A percentile compares a stretch with the other conserved stretches of the same genome.
Conservation (phyloP, 2,888 invertebrate species). For the Choreutis nemorana region DNA sequence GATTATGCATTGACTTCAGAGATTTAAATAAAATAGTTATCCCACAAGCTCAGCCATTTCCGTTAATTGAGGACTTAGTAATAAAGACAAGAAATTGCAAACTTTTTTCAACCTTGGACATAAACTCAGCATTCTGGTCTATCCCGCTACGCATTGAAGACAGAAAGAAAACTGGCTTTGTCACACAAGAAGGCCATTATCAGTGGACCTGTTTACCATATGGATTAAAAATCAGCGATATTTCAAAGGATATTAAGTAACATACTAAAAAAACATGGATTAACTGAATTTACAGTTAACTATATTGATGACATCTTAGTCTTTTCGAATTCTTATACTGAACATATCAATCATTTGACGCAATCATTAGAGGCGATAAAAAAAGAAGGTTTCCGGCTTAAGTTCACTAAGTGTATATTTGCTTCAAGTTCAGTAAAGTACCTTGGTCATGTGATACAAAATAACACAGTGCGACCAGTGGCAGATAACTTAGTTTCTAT, state of each 20-base stretch:
- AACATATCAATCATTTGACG: constrained; percentile 7
- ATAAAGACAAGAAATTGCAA: constrained; percentile 22
- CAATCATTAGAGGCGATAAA: too few species aligned
- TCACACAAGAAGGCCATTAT: constrained; percentile 17
- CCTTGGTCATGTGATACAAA: constrained; percentile 15
- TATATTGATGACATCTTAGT: constrained; percentile 5
- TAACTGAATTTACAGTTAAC: constrained; percentile 9
- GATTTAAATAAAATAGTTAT: constrained; percentile 15
- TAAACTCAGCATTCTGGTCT: constrained; percentile 34
- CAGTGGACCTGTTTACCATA: constrained; percentile 23
- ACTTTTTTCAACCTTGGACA: constrained; percentile 22
- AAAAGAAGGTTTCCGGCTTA: too few species aligned
- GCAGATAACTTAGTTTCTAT: constrained; percentile 14
- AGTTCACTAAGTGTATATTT: constrained; percentile 16
- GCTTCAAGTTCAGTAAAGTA: constrained; percentile 15
- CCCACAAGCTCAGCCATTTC: constrained; percentile 14
- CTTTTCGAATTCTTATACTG: constrained; percentile 9
- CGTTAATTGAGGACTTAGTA: constrained; percentile 22
- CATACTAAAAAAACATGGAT: constrained; percentile 15
- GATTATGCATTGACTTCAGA: constrained; percentile 17
- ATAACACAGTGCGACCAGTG: constrained; percentile 14
- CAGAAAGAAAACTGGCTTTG: constrained; percentile 18
- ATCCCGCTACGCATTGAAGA: constrained; percentile 22
- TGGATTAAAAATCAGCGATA: constrained; percentile 16
- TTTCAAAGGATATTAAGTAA: constrained; percentile 19